Evolutionary conservation across 1,140 invertebrate species (phyloP).

Genomic region (Hylyphantes graminicola): DNA sequence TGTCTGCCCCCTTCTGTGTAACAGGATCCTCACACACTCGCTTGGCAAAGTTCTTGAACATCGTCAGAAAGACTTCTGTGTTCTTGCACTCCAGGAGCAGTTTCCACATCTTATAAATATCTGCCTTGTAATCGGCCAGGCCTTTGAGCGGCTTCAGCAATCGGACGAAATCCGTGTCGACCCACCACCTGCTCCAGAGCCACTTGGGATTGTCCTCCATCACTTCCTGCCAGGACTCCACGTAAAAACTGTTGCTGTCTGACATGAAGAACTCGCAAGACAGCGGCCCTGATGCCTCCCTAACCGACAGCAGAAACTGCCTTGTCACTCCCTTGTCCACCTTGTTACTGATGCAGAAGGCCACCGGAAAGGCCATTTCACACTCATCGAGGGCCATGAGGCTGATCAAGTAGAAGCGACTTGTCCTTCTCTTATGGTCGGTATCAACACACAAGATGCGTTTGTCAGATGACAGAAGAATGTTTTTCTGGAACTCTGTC

Average conservation of each 20-base stretch:
- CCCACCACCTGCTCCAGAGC: constrained; percentile 18
- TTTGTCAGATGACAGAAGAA: constrained; percentile 7
- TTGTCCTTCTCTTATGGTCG: background rate
- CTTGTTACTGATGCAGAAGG: constrained; percentile 29
- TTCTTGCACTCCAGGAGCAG: constrained; percentile 14
- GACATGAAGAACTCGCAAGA: constrained; percentile 2
- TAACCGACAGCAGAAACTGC: background rate
- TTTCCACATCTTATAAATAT: constrained; percentile 16
- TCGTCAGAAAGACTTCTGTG: background rate
- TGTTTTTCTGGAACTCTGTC: constrained; percentile 26
- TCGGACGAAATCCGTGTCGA: background rate
- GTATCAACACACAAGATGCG: background rate
- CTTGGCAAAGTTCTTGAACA: constrained; percentile 31
- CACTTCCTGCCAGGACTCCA: background rate
- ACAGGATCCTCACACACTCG: background rate
- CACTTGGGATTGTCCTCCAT: constrained; percentile 19
- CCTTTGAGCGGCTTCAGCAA: background rate
- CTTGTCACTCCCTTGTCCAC: constrained; percentile 1
- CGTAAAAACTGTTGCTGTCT: background rate
- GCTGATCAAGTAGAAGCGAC: constrained; percentile 9
- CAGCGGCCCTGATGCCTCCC: background rate
- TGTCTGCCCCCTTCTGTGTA: background rate
- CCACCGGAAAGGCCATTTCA: constrained; percentile 13
- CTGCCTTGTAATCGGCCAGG: background rate
- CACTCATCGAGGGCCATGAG: constrained; percentile 4